Percentiles rank a stretch among this genome's conserved stretches.
These are phyloP conservation scores for Phocoena phocoena DNA, from an alignment of 2,113 vertebrate genomes.

Conservation along the genomic window DNA sequence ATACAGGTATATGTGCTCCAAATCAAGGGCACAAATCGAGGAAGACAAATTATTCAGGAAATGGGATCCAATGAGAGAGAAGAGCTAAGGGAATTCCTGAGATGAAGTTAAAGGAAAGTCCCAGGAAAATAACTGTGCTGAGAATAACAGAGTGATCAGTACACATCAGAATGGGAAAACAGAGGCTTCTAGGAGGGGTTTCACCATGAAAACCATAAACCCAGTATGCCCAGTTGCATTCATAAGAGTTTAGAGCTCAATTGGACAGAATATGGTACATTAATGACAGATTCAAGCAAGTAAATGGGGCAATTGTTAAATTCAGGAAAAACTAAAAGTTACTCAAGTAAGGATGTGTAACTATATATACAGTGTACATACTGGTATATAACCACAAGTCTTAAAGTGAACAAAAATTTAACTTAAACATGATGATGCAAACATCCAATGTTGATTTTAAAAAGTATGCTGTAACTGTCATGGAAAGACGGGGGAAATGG, in stretches of 20 bases:
- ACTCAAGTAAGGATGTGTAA: not conserved
- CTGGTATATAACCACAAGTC: not conserved
- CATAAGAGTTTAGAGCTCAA: not conserved
- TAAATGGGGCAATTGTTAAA: not conserved
- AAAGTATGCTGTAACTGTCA: not conserved
- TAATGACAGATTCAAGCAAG: not conserved
- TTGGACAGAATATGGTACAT: not conserved
- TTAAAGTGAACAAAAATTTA: not conserved
- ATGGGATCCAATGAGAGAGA: not conserved
- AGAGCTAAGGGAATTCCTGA: not conserved
- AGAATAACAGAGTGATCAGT: not conserved
- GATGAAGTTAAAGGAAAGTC: conserved; percentile 11
- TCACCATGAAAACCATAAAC: not conserved
- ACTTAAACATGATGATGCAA: not conserved
- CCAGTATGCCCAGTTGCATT: not conserved
- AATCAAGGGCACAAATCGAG: not conserved
- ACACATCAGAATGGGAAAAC: not conserved
- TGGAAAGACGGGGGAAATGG: not conserved
- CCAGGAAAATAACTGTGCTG: conserved; percentile 1
- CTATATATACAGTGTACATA: not conserved
- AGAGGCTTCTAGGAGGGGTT: not conserved
- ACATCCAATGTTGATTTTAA: not conserved
- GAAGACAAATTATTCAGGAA: not conserved
- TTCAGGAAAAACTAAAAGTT: not conserved
- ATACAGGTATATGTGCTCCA: not conserved